Evolutionary conservation across 2,888 invertebrate species (phyloP).

Genomic region (Syritta pipiens): DNA sequence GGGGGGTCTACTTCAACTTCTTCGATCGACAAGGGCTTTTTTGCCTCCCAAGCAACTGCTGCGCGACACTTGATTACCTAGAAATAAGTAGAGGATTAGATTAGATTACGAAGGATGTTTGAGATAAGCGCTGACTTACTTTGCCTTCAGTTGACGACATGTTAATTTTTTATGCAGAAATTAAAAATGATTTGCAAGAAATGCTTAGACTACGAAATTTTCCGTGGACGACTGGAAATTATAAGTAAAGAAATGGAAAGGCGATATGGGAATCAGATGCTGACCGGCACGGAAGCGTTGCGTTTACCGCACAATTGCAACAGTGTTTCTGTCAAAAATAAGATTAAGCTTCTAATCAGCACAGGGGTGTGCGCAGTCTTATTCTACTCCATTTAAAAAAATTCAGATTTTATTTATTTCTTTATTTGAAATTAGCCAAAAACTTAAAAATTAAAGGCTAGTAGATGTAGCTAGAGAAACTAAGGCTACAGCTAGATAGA

Average conservation of each 20-base stretch:
- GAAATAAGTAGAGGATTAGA: not conserved
- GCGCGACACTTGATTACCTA: constrained; percentile 94
- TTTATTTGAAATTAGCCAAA: too few species aligned
- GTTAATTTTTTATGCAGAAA: not conserved
- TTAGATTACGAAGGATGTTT: not conserved
- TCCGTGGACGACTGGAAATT: not conserved
- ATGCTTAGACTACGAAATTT: not conserved
- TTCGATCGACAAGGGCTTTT: constrained; percentile 93
- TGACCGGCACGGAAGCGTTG: not conserved
- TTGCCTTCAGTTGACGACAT: constrained; percentile 66
- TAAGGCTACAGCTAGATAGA: too few species aligned
- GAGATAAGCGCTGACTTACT: constrained; percentile 42
- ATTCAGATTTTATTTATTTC: too few species aligned
- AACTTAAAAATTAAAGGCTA: too few species aligned
- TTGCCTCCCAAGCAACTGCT: constrained; percentile 97
- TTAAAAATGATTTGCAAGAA: not conserved
- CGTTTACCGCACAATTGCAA: constrained; percentile 1
- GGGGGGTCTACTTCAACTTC: constrained; percentile 97
- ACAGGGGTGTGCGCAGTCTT: constrained; percentile 41
- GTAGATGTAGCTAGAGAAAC: too few species aligned
- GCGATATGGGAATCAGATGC: not conserved
- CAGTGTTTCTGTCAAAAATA: not conserved
- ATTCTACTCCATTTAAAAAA: too few species aligned
- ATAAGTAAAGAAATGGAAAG: not conserved
- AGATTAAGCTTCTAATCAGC: constrained; percentile 1